phyloP scores from a whole-genome alignment of 2,888 invertebrate species.

The Sympetrum striolatum region DNA sequence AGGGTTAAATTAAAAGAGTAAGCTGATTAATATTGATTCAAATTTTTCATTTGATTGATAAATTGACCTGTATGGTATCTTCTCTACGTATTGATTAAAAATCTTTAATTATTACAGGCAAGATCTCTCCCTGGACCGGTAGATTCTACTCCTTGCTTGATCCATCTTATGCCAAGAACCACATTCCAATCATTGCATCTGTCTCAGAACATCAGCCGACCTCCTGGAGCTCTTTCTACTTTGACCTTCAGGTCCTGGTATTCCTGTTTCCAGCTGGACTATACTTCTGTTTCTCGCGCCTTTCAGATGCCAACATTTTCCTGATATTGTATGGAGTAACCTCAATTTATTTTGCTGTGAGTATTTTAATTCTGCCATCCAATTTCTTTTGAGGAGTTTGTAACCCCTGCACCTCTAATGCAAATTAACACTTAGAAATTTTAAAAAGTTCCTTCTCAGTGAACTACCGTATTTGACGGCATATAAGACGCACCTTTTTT shows the following conservation, averaged over 20 bases:
- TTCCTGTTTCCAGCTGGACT: slow-evolving; percentile 96
- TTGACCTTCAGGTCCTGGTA: slow-evolving; percentile 94
- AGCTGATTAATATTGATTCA: too few species aligned
- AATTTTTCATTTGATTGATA: too few species aligned
- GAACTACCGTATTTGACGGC: too few species aligned
- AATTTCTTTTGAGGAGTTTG: too few species aligned
- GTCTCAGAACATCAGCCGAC: slow-evolving; percentile 99
- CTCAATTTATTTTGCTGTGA: slow-evolving; percentile 96
- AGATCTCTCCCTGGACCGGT: slow-evolving; percentile 98
- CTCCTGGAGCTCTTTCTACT: slow-evolving; percentile 98
- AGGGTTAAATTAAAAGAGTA: too few species aligned
- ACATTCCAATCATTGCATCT: slow-evolving; percentile 97
- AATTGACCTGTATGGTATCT: too few species aligned
- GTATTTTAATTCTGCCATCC: slow-evolving; percentile 54
- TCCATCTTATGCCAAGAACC: slow-evolving; percentile 97
- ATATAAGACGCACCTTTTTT: too few species aligned
- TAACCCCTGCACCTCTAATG: too few species aligned
- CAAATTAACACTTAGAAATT: too few species aligned
- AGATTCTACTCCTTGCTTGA: slow-evolving; percentile 95
- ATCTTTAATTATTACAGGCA: slow-evolving; percentile 62
- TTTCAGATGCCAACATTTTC: slow-evolving; percentile 96
- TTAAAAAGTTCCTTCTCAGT: too few species aligned
- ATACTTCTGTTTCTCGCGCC: slow-evolving; percentile 94
- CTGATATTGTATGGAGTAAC: slow-evolving; percentile 97
- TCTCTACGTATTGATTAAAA: not conserved